phyloP scores from a whole-genome alignment of 2,888 invertebrate species.

The Eledone cirrhosa region DNA sequence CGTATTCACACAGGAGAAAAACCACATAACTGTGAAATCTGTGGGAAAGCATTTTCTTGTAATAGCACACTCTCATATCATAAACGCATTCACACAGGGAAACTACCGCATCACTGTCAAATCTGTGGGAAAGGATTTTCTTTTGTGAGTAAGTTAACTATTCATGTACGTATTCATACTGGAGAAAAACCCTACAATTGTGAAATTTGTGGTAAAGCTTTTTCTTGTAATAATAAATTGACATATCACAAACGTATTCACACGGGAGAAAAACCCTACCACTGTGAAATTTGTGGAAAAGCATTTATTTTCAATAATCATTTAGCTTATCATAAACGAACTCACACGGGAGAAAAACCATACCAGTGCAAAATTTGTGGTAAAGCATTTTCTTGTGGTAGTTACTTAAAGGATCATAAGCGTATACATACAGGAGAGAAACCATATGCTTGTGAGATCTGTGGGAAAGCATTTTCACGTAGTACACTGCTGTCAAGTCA shows the following conservation, averaged over 20 bases:
- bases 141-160: not conserved
- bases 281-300: not conserved
- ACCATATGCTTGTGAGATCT: too few relatives aligned
- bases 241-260: not conserved
- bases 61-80: not conserved
- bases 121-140: slow-evolving; percentile 12
- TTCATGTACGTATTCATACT: not conserved
- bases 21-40: slow-evolving; percentile 1
- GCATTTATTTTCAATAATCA: not conserved
- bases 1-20: slow-evolving; percentile 10
- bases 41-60: not conserved
- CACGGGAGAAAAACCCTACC: slow-evolving; percentile 8
- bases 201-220: not conserved
- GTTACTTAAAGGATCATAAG: not conserved
- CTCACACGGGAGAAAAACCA: not conserved
- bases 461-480: too few relatives aligned
- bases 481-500: too few relatives aligned
- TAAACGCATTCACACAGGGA: not conserved
- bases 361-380: slow-evolving; percentile 9
- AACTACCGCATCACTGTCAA: not conserved
- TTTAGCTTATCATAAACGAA: not conserved
- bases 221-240: not conserved
- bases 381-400: not conserved
- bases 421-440: not conserved
- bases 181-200: not conserved